Conservation (phyloP, 2,113 vertebrate species). For the Dasypus novemcinctus region DNA sequence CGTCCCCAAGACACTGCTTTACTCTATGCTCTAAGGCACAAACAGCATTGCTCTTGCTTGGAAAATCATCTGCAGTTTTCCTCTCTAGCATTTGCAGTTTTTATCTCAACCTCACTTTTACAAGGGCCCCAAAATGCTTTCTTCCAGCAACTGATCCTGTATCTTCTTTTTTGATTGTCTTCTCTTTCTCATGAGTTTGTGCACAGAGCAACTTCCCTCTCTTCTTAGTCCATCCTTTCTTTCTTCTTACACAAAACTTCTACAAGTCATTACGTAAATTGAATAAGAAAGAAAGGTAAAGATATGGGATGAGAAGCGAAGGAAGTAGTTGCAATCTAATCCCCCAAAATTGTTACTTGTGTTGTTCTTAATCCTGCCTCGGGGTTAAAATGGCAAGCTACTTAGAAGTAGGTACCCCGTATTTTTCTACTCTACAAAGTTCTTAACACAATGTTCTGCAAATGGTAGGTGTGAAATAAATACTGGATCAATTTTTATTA, state of each 20-base stretch:
- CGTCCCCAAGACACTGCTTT: not conserved
- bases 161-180: not conserved
- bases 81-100: too few relatives aligned
- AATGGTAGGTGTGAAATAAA: not conserved
- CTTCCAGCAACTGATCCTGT: not conserved
- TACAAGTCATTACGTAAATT: not conserved
- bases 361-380: not conserved
- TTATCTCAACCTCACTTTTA: too few relatives aligned
- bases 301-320: not conserved
- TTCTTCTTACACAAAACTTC: not conserved
- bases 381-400: not conserved
- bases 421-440: not conserved
- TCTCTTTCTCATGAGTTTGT: not conserved
- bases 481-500: not conserved
- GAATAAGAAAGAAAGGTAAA: conserved; percentile 12
- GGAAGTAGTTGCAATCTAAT: not conserved
- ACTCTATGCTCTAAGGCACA: not conserved
- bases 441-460: not conserved
- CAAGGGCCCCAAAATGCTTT: not conserved
- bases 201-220: not conserved
- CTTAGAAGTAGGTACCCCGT: not conserved
- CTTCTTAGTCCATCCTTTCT: not conserved
- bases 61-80: not conserved
- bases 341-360: not conserved
- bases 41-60: not conserved